Percentiles rank a stretch among this genome's conserved stretches.
These are phyloP conservation scores for Tamandua tetradactyla DNA, from an alignment of 2,797 vertebrate species.

Conservation along the genomic window DNA sequence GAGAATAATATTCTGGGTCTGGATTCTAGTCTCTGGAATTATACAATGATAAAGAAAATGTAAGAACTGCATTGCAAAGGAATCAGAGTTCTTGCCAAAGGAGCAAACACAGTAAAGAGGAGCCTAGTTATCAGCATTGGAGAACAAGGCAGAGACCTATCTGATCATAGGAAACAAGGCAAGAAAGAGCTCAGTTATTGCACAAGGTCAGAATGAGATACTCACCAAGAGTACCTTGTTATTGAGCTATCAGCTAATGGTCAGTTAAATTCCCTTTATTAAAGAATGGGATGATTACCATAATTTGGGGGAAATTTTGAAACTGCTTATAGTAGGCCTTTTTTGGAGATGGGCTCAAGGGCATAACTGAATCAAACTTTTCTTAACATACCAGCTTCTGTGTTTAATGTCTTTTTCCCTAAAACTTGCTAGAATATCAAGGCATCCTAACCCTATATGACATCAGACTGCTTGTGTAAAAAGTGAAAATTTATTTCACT, in stretches of 20 bases:
- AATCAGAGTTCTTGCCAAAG: neutral
- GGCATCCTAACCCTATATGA: neutral
- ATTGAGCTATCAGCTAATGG: neutral
- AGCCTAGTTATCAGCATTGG: neutral
- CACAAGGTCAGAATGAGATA: neutral
- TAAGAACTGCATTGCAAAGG: neutral
- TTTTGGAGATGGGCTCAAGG: neutral
- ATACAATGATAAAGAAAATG: neutral
- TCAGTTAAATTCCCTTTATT: neutral
- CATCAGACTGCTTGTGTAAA: slow-evolving; percentile 18
- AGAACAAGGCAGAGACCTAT: neutral
- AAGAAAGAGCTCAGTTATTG: neutral
- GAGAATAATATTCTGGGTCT: neutral
- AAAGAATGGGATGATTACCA: neutral
- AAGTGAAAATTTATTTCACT: neutral
- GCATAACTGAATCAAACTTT: neutral
- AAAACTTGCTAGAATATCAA: slow-evolving; percentile 23
- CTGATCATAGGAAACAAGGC: neutral
- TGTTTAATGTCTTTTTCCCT: neutral
- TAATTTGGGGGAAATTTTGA: slow-evolving; percentile 4
- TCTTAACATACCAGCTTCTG: neutral
- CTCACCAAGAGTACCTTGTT: neutral
- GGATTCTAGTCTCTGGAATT: neutral
- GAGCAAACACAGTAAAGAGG: neutral
- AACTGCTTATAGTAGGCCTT: neutral